These are phyloP conservation scores for Melierax canorus DNA, from an alignment of 2,113 vertebrate species.

Conservation along the genomic window DNA sequence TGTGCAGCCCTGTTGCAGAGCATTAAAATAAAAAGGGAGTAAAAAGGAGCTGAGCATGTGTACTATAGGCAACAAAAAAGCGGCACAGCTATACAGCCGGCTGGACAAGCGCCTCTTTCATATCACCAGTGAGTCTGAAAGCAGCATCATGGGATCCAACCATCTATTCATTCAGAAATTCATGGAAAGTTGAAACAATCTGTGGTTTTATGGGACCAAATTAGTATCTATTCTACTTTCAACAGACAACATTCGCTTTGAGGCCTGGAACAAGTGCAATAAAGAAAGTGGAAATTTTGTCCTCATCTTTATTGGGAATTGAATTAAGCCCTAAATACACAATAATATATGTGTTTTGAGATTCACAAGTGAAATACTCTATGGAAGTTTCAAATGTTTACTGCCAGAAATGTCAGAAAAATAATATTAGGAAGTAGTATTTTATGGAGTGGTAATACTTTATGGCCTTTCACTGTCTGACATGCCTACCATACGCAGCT, in stretches of 20 bases:
- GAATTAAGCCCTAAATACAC: background rate
- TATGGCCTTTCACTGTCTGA: background rate
- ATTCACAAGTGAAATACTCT: background rate
- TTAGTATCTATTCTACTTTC: slow-evolving; percentile 38
- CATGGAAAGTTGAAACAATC: slow-evolving; percentile 32
- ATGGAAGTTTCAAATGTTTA: background rate
- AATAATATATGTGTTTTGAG: background rate
- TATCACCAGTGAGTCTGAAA: background rate
- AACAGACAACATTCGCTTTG: background rate
- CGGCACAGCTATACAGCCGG: background rate
- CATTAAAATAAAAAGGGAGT: background rate
- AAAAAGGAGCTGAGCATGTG: slow-evolving; percentile 2
- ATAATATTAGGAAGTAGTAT: background rate
- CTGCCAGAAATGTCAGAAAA: background rate
- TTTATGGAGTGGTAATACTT: background rate
- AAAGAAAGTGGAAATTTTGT: background rate
- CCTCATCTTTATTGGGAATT: background rate
- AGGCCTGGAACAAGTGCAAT: background rate
- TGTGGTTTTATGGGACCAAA: slow-evolving; percentile 45
- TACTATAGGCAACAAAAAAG: slow-evolving; percentile 20
- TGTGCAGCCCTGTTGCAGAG: background rate
- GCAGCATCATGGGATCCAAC: background rate
- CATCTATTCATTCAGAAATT: slow-evolving; percentile 35
- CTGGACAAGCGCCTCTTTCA: slow-evolving; percentile 29
- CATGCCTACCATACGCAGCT: background rate